Base-by-base conservation (phyloP, 2,888 invertebrate species). In the Eudemis profundana region DNA sequence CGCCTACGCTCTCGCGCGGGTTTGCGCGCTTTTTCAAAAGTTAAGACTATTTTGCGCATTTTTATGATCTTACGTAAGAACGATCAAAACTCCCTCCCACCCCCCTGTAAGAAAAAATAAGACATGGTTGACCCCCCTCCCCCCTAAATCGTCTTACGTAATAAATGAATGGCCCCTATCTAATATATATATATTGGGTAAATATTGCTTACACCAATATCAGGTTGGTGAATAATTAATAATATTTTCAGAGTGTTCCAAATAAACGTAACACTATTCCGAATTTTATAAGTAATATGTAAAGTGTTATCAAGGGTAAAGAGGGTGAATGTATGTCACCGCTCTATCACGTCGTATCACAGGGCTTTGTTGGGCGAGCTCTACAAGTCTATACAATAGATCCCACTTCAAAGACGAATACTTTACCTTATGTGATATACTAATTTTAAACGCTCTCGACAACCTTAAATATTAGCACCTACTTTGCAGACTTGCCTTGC, bases 301-400 rank as follows among this genome's bases (percentile, higher is more conserved):
- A 42, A 40, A 40, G 38, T 50, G 14, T 61, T 61, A 51, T 33
- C 50, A 42, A 8, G 38, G 17, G 40, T 27, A 47, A 14, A 14
- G 29, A 40, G 14, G 29, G 40, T 42, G 42, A 50, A 63, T 50
- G 40, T 57, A 51, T 44, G 42, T 67, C 63, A 69, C 51, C 65
- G 51, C 67, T 67, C 61, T 66, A 68, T 68, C 66, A 66, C 60
- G 59, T 64, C 66, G 69, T 70, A 72, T 74, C 76, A 64, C 70
- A 73, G 73, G 73, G 78, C 84, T 82, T 85, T 84, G 84, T 83
- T 72, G 71, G 63, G 69, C 69, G 73, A 71, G 79, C 82, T 78
- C 79, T 80, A 78, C 75, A 79, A 72, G 71, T 70, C 79, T 73
- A 78, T 79, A 89, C 88, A 89, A 88, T 83, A 78, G 87, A 70